Conservation (phyloP, 2,113 vertebrate species). For the Columbina picui region DNA sequence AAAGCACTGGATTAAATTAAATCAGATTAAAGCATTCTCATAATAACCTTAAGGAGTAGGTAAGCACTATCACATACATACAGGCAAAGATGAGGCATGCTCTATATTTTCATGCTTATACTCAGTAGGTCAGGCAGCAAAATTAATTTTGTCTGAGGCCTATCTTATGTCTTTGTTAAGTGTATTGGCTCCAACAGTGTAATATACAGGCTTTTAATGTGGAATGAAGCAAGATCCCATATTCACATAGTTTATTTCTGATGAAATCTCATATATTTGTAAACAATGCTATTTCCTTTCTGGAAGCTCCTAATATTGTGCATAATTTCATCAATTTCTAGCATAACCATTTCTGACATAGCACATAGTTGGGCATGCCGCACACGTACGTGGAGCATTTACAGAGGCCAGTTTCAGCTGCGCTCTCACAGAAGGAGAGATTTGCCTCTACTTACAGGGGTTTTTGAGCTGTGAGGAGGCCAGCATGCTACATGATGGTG, state of each 20-base stretch:
- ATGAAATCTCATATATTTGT: neutral
- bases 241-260: slow-evolving; percentile 12
- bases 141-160: neutral
- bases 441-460: neutral
- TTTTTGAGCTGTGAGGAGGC: neutral
- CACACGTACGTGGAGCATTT: fast-evolving
- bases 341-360: neutral
- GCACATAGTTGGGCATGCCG: fast-evolving
- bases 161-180: neutral
- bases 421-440: neutral
- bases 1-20: neutral
- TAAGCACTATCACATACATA: neutral
- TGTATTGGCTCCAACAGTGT: neutral
- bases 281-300: slow-evolving; percentile 6
- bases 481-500: fast-evolving
- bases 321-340: neutral
- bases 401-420: neutral
- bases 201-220: neutral
- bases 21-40: neutral
- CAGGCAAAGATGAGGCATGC: neutral
- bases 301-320: neutral
- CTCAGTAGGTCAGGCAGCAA: neutral
- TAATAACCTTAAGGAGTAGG: neutral
- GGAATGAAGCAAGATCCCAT: neutral
- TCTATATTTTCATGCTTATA: neutral